Percentiles rank a stretch among this genome's conserved stretches.
These are phyloP conservation scores for Spinibarbus caldwelli DNA, from an alignment of 2,797 vertebrate genomes.

Conservation along the genomic window DNA sequence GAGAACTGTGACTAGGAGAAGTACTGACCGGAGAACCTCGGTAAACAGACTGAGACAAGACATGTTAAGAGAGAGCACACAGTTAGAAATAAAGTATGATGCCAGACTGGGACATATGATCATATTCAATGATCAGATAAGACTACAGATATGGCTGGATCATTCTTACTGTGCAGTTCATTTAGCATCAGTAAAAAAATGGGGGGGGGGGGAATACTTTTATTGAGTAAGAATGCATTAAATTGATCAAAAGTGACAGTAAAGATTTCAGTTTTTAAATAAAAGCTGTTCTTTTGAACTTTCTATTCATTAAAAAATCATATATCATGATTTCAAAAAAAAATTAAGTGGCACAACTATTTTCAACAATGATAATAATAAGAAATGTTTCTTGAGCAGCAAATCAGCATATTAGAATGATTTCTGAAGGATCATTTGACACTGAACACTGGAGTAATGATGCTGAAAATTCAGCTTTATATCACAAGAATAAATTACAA, in stretches of 20 bases:
- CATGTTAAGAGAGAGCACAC: slow-evolving; percentile 82
- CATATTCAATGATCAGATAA: slow-evolving; percentile 10
- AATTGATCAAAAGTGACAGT: no score
- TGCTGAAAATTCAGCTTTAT: background rate
- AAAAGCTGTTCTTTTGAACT: background rate
- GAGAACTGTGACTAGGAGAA: slow-evolving; percentile 33
- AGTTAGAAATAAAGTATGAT: slow-evolving; percentile 57
- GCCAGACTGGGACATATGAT: slow-evolving; percentile 46
- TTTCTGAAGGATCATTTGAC: background rate
- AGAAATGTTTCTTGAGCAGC: background rate
- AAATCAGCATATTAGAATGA: background rate
- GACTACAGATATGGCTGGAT: background rate
- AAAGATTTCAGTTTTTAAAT: background rate
- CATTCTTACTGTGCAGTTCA: background rate
- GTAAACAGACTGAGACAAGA: slow-evolving; percentile 88
- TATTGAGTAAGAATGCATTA: background rate
- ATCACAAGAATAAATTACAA: background rate
- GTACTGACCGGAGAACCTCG: slow-evolving; percentile 99
- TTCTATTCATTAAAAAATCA: background rate
- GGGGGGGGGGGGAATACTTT: background rate
- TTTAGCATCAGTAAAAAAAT: background rate
- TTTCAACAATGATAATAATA: background rate
- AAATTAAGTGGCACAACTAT: background rate
- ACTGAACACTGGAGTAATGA: background rate
- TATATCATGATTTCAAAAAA: background rate